Percentiles rank a stretch among this genome's conserved stretches.
Conservation (phyloP, 2,888 invertebrate genomes). For the Erebia epiphron region DNA sequence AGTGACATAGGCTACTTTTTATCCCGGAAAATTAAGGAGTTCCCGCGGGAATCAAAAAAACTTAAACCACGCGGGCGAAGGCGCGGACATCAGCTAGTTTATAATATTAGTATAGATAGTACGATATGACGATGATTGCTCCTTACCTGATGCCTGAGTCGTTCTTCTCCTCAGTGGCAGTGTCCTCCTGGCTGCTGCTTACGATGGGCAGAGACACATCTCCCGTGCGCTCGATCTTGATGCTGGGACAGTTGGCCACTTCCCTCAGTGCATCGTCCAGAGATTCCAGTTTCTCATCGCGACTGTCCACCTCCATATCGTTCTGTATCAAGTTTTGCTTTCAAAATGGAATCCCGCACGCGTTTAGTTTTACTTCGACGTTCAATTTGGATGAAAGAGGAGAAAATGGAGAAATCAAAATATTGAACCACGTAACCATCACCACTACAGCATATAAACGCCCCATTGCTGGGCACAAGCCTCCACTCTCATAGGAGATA, state of each 20-base stretch:
- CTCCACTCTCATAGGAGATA: too few species aligned
- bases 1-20: background rate
- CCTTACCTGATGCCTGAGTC: slow-evolving; percentile 75
- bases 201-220: slow-evolving; percentile 59
- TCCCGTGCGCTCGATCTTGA: slow-evolving; percentile 69
- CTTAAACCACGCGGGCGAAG: too few species aligned
- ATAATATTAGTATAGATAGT: too few species aligned
- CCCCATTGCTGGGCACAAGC: too few species aligned
- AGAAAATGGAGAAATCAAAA: too few species aligned
- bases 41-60: too few species aligned
- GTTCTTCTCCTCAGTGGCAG: slow-evolving; percentile 73
- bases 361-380: too few species aligned
- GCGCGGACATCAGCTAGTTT: too few species aligned
- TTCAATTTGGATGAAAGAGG: too few species aligned
- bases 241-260: slow-evolving; percentile 67
- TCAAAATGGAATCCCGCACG: background rate
- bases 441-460: too few species aligned
- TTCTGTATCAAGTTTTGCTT: slow-evolving; percentile 48
- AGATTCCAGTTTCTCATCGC: slow-evolving; percentile 61
- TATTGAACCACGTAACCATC: too few species aligned
- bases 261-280: slow-evolving; percentile 61
- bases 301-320: slow-evolving; percentile 70
- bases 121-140: slow-evolving; percentile 1
- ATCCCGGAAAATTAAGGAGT: too few species aligned
- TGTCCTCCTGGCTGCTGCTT: slow-evolving; percentile 70